Evolutionary conservation across 2,797 vertebrate genomes (phyloP).

Genomic region (Linurgus olivaceus): DNA sequence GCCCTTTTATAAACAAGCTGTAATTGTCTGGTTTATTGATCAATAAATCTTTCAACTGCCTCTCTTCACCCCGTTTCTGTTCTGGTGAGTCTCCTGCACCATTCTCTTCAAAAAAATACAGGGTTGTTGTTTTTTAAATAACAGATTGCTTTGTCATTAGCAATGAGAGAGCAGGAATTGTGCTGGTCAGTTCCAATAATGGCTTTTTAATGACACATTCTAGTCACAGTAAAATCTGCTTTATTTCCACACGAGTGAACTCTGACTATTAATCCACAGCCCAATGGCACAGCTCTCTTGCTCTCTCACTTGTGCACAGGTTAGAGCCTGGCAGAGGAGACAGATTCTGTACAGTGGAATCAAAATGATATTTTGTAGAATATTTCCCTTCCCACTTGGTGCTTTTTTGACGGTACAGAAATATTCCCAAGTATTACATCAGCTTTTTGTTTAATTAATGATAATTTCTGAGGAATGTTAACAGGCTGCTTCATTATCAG

Average conservation of each 20-base stretch:
- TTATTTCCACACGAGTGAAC: constrained; percentile 57
- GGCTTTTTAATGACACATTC: constrained; percentile 68
- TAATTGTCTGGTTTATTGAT: constrained; percentile 75
- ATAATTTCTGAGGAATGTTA: constrained; percentile 25
- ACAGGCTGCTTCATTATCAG: constrained; percentile 16
- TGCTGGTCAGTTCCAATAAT: constrained; percentile 23
- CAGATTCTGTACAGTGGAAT: neutral
- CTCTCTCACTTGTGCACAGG: neutral
- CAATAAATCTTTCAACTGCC: constrained; percentile 74
- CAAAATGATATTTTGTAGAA: neutral
- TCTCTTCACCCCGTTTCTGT: neutral
- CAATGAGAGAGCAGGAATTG: constrained; percentile 31
- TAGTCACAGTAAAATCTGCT: constrained; percentile 36
- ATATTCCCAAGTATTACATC: neutral
- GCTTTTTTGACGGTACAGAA: neutral
- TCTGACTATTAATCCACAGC: constrained; percentile 28
- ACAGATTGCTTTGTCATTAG: constrained; percentile 69
- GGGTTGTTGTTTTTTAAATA: constrained; percentile 24
- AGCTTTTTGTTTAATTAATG: constrained; percentile 38
- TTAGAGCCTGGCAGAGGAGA: neutral
- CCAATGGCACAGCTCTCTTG: neutral
- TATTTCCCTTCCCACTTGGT: neutral
- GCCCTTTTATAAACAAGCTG: constrained; percentile 72
- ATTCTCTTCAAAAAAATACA: neutral
- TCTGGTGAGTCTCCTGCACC: constrained; percentile 18